These are phyloP conservation scores for Chelonia mydas DNA, from an alignment of 2,797 vertebrate species.

Conservation along the genomic window DNA sequence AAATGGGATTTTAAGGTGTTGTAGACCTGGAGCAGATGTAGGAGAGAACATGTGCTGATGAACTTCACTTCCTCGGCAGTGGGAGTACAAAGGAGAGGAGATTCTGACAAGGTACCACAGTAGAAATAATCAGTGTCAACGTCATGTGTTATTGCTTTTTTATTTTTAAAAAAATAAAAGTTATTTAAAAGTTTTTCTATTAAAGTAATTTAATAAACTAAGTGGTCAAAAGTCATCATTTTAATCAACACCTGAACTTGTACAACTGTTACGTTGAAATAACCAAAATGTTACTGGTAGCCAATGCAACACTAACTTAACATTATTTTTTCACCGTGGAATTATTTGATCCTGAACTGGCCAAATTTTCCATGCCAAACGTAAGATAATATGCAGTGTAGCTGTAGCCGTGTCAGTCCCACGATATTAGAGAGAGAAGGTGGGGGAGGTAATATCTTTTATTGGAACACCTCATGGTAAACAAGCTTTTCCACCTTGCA, in stretches of 20 bases:
- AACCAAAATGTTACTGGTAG: conserved; percentile 3
- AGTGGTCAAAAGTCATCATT: conserved; percentile 34
- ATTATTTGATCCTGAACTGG: neutral
- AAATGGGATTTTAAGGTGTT: conserved; percentile 84
- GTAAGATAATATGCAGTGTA: neutral
- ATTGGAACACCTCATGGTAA: neutral
- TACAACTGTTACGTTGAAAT: neutral
- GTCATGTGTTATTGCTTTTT: neutral
- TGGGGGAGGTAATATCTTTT: neutral
- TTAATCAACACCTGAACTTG: neutral
- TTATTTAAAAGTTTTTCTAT: conserved; percentile 24
- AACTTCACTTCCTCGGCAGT: conserved; percentile 92
- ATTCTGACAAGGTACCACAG: conserved; percentile 88
- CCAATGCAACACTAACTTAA: neutral
- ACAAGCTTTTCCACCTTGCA: neutral
- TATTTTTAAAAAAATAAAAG: neutral
- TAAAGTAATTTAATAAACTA: conserved; percentile 48
- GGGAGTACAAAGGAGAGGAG: conserved; percentile 89
- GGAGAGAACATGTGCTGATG: conserved; percentile 91
- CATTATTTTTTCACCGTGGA: neutral
- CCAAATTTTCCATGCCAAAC: neutral
- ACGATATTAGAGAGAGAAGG: neutral
- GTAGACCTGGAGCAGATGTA: conserved; percentile 84
- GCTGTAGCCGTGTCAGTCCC: neutral
- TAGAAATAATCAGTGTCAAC: conserved; percentile 74